Evolutionary conservation across 1,140 invertebrate species (phyloP).

Genomic region (Callitettix versicolor): DNA sequence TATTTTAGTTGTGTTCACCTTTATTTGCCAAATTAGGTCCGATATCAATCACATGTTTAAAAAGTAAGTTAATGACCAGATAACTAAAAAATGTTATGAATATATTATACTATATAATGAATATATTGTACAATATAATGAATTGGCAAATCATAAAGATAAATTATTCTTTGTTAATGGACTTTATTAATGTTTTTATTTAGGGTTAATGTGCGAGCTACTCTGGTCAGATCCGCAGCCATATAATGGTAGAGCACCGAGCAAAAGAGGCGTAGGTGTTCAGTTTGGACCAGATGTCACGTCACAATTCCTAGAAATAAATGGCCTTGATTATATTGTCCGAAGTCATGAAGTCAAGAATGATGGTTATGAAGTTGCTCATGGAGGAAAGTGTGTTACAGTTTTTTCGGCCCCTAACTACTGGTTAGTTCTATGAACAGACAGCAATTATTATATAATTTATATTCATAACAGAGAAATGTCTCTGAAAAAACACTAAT

Average conservation of each 20-base stretch:
- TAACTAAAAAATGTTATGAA: too few species aligned
- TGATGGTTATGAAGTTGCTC: conserved; percentile 88
- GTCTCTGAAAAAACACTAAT: background rate
- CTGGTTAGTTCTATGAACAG: conserved; percentile 54
- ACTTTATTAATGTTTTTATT: conserved; percentile 13
- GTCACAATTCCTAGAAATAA: conserved; percentile 67
- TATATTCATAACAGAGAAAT: background rate
- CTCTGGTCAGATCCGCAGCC: conserved; percentile 97
- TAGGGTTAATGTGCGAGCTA: conserved; percentile 88
- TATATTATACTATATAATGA: too few species aligned
- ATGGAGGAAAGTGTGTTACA: conserved; percentile 89
- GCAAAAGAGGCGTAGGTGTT: conserved; percentile 93
- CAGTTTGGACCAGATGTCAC: conserved; percentile 99
- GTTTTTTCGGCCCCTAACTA: conserved; percentile 98
- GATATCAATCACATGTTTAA: too few species aligned
- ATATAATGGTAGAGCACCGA: conserved; percentile 71
- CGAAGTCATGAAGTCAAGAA: conserved; percentile 97
- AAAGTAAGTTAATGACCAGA: too few species aligned
- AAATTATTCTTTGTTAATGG: too few species aligned
- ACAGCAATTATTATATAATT: background rate
- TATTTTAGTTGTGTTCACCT: too few species aligned
- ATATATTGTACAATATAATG: too few species aligned
- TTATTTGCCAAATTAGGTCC: too few species aligned
- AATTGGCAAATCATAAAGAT: too few species aligned
- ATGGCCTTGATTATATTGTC: conserved; percentile 87